Evolutionary conservation across 2,797 vertebrate species (phyloP).

Genomic region (Melanotaenia nigrans): DNA sequence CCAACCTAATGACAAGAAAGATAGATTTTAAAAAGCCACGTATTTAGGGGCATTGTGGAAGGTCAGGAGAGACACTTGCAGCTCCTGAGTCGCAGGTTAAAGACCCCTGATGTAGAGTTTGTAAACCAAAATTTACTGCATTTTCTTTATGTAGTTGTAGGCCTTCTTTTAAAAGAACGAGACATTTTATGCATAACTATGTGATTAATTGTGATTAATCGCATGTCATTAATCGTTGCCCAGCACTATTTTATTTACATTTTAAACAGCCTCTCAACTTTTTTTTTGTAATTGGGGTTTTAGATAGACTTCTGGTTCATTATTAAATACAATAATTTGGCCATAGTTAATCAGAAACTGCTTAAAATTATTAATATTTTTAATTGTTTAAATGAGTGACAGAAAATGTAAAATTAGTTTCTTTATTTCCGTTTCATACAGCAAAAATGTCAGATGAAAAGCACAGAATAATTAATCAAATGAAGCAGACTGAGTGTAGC

Average conservation of each 20-base stretch:
- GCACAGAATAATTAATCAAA: neutral
- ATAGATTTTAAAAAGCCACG: too few species aligned
- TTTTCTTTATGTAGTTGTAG: too few species aligned
- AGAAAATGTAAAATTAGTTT: neutral
- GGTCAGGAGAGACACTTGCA: too few species aligned
- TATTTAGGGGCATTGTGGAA: too few species aligned
- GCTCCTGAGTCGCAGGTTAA: too few species aligned
- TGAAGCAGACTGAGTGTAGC: neutral
- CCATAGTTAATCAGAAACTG: neutral
- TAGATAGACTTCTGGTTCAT: neutral
- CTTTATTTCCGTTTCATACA: neutral
- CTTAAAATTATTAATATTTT: neutral
- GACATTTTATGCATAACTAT: too few species aligned
- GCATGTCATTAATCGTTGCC: too few species aligned
- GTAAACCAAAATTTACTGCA: too few species aligned
- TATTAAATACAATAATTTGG: neutral
- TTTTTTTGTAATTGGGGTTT: neutral
- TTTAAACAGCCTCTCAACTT: neutral
- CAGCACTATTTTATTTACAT: neutral
- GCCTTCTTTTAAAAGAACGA: too few species aligned
- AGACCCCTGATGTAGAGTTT: too few species aligned
- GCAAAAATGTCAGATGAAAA: neutral
- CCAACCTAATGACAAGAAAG: too few species aligned
- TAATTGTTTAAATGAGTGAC: neutral
- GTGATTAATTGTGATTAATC: too few species aligned